phyloP scores from a whole-genome alignment of 2,113 vertebrate genomes.

The Piprites chloris region DNA sequence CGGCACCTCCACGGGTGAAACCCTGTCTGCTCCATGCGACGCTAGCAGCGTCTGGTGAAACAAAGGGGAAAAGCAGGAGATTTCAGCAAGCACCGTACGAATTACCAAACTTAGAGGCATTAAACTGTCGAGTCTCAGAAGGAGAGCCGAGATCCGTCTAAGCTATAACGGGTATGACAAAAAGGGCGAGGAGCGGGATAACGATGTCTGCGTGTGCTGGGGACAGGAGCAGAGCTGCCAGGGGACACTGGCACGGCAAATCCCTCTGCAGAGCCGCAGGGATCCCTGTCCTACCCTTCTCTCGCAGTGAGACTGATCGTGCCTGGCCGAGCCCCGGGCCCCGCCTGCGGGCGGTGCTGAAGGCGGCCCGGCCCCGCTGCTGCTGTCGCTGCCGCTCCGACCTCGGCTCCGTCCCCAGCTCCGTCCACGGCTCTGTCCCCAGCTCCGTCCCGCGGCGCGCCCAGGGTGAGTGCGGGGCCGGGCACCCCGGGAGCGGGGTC shows the following conservation, averaged over 20 bases:
- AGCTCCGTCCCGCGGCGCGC: neutral
- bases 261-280: fast-evolving
- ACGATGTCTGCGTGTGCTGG: neutral
- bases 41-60: neutral
- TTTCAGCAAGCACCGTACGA: neutral
- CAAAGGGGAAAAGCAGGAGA: neutral
- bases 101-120: neutral
- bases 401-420: fast-evolving
- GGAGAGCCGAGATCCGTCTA: neutral
- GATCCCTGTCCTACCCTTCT: fast-evolving
- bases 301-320: neutral
- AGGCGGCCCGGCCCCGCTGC: neutral
- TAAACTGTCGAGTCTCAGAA: neutral
- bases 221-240: neutral
- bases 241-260: fast-evolving
- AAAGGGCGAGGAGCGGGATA: too few species aligned
- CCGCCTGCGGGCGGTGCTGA: neutral
- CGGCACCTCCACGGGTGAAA: neutral
- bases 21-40: neutral
- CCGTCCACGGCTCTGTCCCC: fast-evolving
- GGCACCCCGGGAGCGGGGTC: too few species aligned
- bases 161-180: fast-evolving
- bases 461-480: neutral
- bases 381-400: too few species aligned
- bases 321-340: neutral